These are phyloP conservation scores for Rhaphigaster nebulosa DNA, from an alignment of 2,888 invertebrate species.

Conservation along the genomic window DNA sequence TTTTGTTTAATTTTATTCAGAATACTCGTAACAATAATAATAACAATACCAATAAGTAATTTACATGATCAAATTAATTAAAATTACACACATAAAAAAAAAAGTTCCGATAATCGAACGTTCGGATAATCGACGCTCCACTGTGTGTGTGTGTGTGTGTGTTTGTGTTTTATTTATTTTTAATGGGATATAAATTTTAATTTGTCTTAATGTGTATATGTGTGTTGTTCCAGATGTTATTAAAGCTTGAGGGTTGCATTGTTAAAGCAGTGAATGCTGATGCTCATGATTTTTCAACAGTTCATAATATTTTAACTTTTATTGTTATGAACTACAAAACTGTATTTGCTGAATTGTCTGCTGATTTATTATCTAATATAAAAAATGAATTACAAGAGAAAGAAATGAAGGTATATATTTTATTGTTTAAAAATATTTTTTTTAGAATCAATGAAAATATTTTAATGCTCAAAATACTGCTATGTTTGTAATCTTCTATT, in stretches of 20 bases:
- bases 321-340: slow-evolving; percentile 56
- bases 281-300: slow-evolving; percentile 17
- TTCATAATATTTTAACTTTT: slow-evolving; percentile 49
- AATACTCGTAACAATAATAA: too few species aligned
- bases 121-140: too few species aligned
- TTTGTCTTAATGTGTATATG: neutral
- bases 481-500: neutral
- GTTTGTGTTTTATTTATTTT: too few species aligned
- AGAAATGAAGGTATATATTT: slow-evolving; percentile 53
- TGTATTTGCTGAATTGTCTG: slow-evolving; percentile 59
- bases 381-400: slow-evolving; percentile 55
- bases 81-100: too few species aligned
- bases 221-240: slow-evolving; percentile 56
- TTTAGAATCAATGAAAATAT: neutral
- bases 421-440: neutral
- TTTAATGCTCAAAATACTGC: neutral
- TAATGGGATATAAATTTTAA: neutral
- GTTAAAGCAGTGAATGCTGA: slow-evolving; percentile 4
- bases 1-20: too few species aligned
- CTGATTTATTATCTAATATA: slow-evolving; percentile 52
- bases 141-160: too few species aligned
- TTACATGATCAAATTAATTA: too few species aligned
- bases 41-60: too few species aligned
- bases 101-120: too few species aligned
- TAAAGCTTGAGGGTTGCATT: slow-evolving; percentile 51